These are phyloP conservation scores for Lucifuga dentata DNA, from an alignment of 2,113 vertebrate species.

Conservation along the genomic window DNA sequence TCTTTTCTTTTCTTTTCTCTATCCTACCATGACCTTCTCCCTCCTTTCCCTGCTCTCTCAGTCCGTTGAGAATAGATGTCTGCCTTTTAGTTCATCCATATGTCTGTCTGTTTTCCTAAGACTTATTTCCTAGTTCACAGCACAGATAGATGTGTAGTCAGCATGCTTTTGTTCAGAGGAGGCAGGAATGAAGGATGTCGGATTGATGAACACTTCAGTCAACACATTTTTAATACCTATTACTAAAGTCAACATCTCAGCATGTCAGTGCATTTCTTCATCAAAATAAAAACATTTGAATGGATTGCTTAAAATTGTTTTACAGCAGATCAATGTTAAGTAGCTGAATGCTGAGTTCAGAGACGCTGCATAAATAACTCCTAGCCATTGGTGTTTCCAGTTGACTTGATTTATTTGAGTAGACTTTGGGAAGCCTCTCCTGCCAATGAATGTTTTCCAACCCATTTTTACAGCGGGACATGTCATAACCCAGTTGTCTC, in stretches of 20 bases:
- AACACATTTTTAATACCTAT: conserved; percentile 65
- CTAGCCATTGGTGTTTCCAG: conserved; percentile 69
- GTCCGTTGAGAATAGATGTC: conserved; percentile 58
- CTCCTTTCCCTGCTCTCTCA: conserved; percentile 7
- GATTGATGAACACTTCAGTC: conserved; percentile 56
- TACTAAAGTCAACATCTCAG: conserved; percentile 59
- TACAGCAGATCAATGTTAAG: conserved; percentile 45
- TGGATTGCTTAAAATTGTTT: conserved; percentile 55
- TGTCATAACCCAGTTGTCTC: conserved; percentile 77
- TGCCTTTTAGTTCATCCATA: conserved; percentile 52
- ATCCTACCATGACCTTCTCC: conserved; percentile 54
- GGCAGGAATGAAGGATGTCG: conserved; percentile 37
- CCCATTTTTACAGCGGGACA: conserved; percentile 59
- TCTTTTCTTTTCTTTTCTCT: conserved; percentile 16
- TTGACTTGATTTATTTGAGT: conserved; percentile 66
- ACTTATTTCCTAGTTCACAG: conserved; percentile 48
- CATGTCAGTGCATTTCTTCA: conserved; percentile 48
- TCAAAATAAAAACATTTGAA: conserved; percentile 65
- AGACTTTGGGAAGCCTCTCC: conserved; percentile 28
- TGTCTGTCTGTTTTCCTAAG: conserved; percentile 55
- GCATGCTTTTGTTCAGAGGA: conserved; percentile 43
- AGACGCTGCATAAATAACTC: conserved; percentile 57
- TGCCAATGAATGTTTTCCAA: conserved; percentile 53
- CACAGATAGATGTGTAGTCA: conserved; percentile 51
- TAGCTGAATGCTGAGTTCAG: conserved; percentile 45